phyloP scores from a whole-genome alignment of 1,140 invertebrate genomes.

The Fragariocoptes setiger region DNA sequence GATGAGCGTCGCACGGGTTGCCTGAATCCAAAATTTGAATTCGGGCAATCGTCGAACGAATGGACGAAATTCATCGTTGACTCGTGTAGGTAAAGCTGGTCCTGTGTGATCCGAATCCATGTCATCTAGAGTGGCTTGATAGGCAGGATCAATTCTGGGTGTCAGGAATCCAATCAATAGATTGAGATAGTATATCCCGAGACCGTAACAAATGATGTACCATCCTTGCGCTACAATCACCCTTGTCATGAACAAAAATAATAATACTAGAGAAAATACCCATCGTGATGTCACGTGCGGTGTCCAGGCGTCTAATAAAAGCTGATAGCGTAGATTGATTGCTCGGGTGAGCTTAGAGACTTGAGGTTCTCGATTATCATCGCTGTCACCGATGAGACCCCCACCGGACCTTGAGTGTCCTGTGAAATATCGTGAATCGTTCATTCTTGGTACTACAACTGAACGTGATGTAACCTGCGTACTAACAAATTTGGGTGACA shows the following conservation, averaged over 20 bases:
- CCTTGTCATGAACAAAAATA: constrained; percentile 16
- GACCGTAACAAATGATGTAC: constrained; percentile 94
- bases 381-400: too few relatives aligned
- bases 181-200: constrained; percentile 96
- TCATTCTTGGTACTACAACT: too few relatives aligned
- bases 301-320: constrained; percentile 22
- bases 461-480: too few relatives aligned
- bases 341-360: background rate
- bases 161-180: constrained; percentile 96
- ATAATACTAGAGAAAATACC: constrained; percentile 18
- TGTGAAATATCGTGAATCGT: too few relatives aligned
- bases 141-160: constrained; percentile 86
- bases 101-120: constrained; percentile 29
- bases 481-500: too few relatives aligned
- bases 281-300: constrained; percentile 22
- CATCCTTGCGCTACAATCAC: constrained; percentile 44
- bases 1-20: constrained; percentile 71
- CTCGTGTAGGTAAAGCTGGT: constrained; percentile 63
- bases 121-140: constrained; percentile 3
- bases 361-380: too few relatives aligned
- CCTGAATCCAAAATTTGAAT: constrained; percentile 99
- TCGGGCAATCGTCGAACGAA: constrained; percentile 91
- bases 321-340: too few relatives aligned
- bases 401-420: too few relatives aligned
- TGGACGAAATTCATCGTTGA: constrained; percentile 87